A percentile compares a stretch with the other conserved stretches of the same genome.
Evolutionary conservation across 1,140 invertebrate genomes (phyloP).

Genomic region (Tenebrio molitor): DNA sequence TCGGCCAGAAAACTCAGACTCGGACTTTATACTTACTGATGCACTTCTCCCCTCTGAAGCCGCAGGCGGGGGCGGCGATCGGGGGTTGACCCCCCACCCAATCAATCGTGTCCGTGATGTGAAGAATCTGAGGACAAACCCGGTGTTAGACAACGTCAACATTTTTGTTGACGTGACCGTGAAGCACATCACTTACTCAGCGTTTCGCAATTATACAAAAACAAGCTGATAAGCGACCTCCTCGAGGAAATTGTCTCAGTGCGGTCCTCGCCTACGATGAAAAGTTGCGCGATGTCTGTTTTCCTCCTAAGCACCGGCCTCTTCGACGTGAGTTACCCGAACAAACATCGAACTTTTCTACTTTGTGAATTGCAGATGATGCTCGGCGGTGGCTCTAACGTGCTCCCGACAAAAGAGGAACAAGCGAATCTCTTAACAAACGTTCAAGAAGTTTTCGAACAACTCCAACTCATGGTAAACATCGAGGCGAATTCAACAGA

Average conservation of each 20-base stretch:
- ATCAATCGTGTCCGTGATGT: conserved; percentile 76
- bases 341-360: background rate
- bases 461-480: conserved; percentile 50
- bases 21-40: conserved; percentile 85
- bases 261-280: too few relatives aligned
- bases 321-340: conserved; percentile 24
- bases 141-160: background rate
- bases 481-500: conserved; percentile 52
- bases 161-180: background rate
- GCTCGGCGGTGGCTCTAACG: background rate
- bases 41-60: conserved; percentile 93
- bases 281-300: conserved; percentile 26
- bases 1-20: too few relatives aligned
- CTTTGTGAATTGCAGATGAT: conserved; percentile 13
- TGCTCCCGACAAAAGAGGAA: conserved; percentile 57
- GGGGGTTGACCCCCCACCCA: conserved; percentile 85
- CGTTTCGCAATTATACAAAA: conserved; percentile 18
- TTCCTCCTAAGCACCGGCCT: conserved; percentile 24
- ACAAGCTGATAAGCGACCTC: too few relatives aligned
- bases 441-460: conserved; percentile 58
- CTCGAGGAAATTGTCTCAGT: too few relatives aligned
- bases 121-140: conserved; percentile 74
- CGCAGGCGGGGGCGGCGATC: conserved; percentile 93
- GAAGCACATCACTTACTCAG: conserved; percentile 6
- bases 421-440: conserved; percentile 57